Conservation (phyloP, 1,140 invertebrate species). For the Drosophila melanogaster region DNA sequence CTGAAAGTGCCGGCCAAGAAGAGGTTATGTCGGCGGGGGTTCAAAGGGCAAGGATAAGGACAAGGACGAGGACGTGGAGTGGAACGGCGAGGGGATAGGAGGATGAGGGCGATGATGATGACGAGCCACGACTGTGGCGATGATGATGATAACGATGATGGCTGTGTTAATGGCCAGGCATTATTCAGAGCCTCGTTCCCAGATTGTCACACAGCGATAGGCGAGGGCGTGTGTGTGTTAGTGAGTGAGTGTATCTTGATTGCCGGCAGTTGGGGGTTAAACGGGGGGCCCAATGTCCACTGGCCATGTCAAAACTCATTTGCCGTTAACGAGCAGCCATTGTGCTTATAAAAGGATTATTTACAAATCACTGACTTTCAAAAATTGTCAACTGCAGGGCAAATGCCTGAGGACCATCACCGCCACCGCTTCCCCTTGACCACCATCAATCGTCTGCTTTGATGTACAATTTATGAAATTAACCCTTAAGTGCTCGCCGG, state of each 20-base stretch:
- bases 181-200: constrained; percentile 78
- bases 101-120: constrained; percentile 1
- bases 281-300: constrained; percentile 38
- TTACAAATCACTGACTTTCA: constrained; percentile 83
- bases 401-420: constrained; percentile 48
- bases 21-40: constrained; percentile 2
- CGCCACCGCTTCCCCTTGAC: not conserved
- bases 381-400: constrained; percentile 83
- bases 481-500: constrained; percentile 76
- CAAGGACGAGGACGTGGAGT: constrained; percentile 26
- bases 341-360: constrained; percentile 83
- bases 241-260: constrained; percentile 28
- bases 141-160: constrained; percentile 48
- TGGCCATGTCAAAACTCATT: constrained; percentile 81
- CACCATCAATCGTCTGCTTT: constrained; percentile 53
- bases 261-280: not conserved
- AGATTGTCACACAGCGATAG: constrained; percentile 69
- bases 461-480: constrained; percentile 83
- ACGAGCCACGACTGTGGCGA: not conserved
- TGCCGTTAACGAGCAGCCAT: constrained; percentile 79
- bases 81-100: not conserved
- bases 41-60: constrained; percentile 45
- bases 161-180: constrained; percentile 77
- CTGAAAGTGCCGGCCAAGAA: constrained; percentile 61
- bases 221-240: constrained; percentile 24